Evolutionary conservation across 2,888 invertebrate genomes (phyloP), one percentile per base, ranked within the genome.

Genomic region (Cordylochernes scorpioides): DNA sequence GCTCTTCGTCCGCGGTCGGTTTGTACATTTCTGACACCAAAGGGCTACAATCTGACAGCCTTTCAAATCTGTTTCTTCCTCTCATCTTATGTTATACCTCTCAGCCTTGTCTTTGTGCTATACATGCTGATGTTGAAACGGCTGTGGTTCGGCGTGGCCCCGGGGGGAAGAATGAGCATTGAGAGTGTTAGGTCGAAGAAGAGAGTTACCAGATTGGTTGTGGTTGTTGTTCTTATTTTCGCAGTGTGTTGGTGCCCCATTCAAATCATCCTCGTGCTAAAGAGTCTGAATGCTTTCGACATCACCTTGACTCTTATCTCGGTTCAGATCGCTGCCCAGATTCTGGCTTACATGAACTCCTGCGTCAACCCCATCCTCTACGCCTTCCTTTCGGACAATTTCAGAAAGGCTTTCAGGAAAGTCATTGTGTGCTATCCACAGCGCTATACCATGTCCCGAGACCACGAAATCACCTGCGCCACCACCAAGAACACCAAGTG

Each of bases 231-330:
- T 2, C 68, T 77, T 29, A 78, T 78, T 27, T 88, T 88, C 53
- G 82, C 84, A 13, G 62, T 80, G 24, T 82, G 84, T 57, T 86
- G 86, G 86, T 67, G 74, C 46, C 88, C 88, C 15, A 75, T 88
- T 48, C 82, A 84, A 62, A 64, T 82, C 34, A 71, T 75, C 38
- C 60, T 75, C 40, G 64, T 75, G 31, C 60, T 72, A 41, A 74
- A 75, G 53, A 69, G 71, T 10, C 54, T 77, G 40, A 63, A 67
- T 38, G 52, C 60, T 27, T 77, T 73, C 55, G 65, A 66, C 40
- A 64, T 68, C 41, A 67, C 67, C 1, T 49, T 55, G 15, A 59
- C 65, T 8, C 18, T 32, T 7, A 26, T 49, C 6, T 46, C 45
- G 10, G 26, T 49, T 1, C 48, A 49, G 34, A 46, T 56, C 33